These are phyloP conservation scores for Actinopyga echinites DNA, from an alignment of 53 echinoderm and acorn worm species.

Conservation along the genomic window DNA sequence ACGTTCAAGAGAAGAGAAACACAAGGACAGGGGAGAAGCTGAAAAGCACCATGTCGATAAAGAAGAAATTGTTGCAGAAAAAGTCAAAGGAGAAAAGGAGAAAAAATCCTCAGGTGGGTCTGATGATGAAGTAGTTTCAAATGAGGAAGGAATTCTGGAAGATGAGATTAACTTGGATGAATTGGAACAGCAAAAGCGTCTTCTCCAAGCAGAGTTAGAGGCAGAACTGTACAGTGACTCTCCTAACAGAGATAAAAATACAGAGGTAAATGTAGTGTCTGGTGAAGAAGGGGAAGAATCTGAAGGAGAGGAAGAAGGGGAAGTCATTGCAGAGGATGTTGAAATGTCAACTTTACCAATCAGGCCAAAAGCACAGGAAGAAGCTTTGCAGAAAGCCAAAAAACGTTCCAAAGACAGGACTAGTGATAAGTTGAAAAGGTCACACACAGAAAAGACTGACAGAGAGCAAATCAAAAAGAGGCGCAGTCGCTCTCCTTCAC, in stretches of 20 bases:
- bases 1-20: constrained; percentile 4
- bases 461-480: constrained; percentile 42
- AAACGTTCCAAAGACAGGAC: constrained; percentile 1
- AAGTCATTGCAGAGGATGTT: constrained; percentile 36
- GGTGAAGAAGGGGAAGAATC: constrained; percentile 42
- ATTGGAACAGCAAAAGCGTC: constrained; percentile 90
- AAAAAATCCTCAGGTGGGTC: constrained; percentile 11
- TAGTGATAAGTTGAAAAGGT: neutral
- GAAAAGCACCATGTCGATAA: neutral
- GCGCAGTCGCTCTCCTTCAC: constrained; percentile 58
- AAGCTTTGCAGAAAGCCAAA: constrained; percentile 26
- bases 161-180: constrained; percentile 65
- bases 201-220: constrained; percentile 81
- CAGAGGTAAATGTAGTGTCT: constrained; percentile 8
- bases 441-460: neutral
- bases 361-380: constrained; percentile 24
- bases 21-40: neutral
- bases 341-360: constrained; percentile 30
- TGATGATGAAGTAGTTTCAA: constrained; percentile 11
- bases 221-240: constrained; percentile 66
- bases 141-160: constrained; percentile 59
- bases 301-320: constrained; percentile 45
- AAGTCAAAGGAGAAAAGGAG: neutral
- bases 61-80: neutral
- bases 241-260: constrained; percentile 59